phyloP scores from a whole-genome alignment of 2,797 vertebrate species.

The Onychomys arenicola region DNA sequence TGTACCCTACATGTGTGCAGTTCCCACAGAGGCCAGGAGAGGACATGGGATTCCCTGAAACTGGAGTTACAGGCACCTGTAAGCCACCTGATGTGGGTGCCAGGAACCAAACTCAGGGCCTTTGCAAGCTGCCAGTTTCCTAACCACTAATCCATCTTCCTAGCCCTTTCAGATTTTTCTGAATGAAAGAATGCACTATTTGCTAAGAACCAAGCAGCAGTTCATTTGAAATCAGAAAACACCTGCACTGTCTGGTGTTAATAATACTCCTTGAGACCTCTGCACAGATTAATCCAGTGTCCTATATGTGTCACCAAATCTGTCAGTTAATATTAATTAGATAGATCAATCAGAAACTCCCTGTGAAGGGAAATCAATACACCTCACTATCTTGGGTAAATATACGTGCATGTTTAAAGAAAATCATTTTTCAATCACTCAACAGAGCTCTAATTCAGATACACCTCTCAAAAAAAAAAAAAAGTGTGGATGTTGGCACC shows the following conservation, averaged over 20 bases:
- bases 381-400: slow-evolving; percentile 36
- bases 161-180: background rate
- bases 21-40: background rate
- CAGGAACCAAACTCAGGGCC: background rate
- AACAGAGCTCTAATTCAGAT: slow-evolving; percentile 14
- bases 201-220: background rate
- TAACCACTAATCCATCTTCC: background rate
- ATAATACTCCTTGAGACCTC: background rate
- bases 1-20: background rate
- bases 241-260: background rate
- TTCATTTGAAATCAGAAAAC: background rate
- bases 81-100: background rate
- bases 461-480: background rate
- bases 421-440: slow-evolving; percentile 1
- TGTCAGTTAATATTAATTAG: background rate
- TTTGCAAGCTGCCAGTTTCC: background rate
- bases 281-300: background rate
- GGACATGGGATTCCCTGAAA: background rate
- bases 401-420: slow-evolving; percentile 54
- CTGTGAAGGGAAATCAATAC: background rate
- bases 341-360: slow-evolving; percentile 44
- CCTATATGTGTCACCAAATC: background rate
- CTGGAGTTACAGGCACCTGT: background rate
- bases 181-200: background rate
- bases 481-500: slow-evolving; percentile 59